These are phyloP conservation scores for Mus caroli DNA, from an alignment of 2,797 vertebrate genomes.

Conservation along the genomic window DNA sequence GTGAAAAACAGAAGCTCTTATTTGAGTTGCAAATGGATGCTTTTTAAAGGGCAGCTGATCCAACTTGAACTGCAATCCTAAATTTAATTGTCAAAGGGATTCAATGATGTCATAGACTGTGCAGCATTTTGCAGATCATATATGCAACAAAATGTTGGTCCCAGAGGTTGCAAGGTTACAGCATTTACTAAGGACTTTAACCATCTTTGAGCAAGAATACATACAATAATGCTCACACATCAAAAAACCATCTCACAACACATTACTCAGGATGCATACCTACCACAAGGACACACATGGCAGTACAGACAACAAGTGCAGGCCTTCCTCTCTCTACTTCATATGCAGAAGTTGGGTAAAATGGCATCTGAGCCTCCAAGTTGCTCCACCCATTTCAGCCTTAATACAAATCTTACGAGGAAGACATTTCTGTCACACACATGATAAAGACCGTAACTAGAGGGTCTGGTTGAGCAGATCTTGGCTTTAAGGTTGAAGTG, in stretches of 20 bases:
- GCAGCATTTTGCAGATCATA: too few relatives aligned
- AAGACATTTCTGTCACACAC: conserved; percentile 6
- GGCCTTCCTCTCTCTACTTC: background rate
- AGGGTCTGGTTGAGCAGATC: background rate
- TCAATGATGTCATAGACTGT: background rate
- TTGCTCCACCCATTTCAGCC: background rate
- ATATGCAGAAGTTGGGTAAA: background rate
- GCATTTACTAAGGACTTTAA: background rate
- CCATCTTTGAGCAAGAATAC: background rate
- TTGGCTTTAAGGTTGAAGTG: background rate
- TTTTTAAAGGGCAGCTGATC: conserved; percentile 18
- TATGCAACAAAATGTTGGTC: too few relatives aligned
- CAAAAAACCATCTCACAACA: background rate
- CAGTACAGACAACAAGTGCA: background rate
- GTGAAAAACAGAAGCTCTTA: conserved; percentile 28
- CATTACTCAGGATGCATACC: background rate
- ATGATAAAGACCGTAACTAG: background rate
- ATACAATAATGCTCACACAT: background rate
- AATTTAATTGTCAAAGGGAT: background rate
- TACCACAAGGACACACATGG: too few relatives aligned
- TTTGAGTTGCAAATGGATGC: conserved; percentile 7
- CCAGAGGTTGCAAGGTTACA: background rate
- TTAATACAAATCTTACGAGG: background rate
- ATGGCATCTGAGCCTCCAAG: background rate
- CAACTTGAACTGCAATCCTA: background rate